Evolutionary conservation across 2,888 invertebrate species (phyloP), one percentile per base, ranked within the genome.

Genomic region (Atethmia centrago): DNA sequence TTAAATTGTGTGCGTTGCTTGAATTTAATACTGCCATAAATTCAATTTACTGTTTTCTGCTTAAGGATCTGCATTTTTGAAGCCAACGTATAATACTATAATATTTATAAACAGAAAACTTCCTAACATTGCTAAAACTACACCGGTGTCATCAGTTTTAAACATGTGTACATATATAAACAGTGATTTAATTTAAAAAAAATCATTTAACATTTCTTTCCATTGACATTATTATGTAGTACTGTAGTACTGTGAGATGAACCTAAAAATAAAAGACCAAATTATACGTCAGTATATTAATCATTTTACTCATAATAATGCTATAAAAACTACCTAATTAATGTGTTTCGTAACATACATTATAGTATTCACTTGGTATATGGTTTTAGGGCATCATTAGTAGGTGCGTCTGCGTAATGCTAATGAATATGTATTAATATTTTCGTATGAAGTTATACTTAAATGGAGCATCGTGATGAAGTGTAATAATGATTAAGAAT

Each of bases 331-430:
- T 36, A 58, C 42, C 45, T 74, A 79, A 87, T 79, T 73, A 68
- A 67, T 68, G 67, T 49, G 66, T 85, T 81, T 73, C 71, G 67
- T 77, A 83, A 85, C 56, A 47, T 74, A 55, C 61, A 84, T 75
- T 80, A 64, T 36, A 42, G 73, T 82, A 71, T 67, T 71, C 45
- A 70, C 55, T 62, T 69, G 36, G 21, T 72, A 66, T 77, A 76
- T 78, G 69, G 85, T 85, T 80, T 72, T 47, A 68, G 75, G 80
- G 75, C 70, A 72, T 36, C 53, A 84, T 84, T 84, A 69, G 42
- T 59, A 65, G 47, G 53, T 58, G 53, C 25, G n/a, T 14, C 21
- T 40, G 25, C 51, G 53, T 55, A 49, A 49, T 67, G 42, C 49
- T 55, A 49, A 49, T 67, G 42, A 64, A 74, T 49, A 59, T 49